Evolutionary conservation across 1,140 invertebrate genomes (phyloP).

Genomic region (Trinorchestia longiramus): DNA sequence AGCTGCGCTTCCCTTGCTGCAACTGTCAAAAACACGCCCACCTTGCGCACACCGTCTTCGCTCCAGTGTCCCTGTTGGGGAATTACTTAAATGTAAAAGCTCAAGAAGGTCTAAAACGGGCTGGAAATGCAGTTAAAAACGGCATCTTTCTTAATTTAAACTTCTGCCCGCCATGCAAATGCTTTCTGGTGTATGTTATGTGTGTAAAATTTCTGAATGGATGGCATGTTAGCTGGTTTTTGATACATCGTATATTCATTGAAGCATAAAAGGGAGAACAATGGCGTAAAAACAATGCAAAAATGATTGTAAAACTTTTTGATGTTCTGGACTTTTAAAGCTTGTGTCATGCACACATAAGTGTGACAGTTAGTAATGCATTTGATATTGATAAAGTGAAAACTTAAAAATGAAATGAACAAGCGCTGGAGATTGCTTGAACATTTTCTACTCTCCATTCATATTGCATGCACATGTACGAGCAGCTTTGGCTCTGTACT

Average conservation of each 20-base stretch:
- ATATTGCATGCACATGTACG: no score
- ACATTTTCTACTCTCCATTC: no score
- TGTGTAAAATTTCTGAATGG: background rate
- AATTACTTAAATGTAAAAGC: background rate
- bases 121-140: background rate
- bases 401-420: background rate
- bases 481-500: no score
- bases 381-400: background rate
- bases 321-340: background rate
- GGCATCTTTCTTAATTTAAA: background rate
- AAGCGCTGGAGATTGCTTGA: no score
- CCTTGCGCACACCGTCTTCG: background rate
- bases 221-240: background rate
- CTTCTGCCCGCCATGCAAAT: background rate
- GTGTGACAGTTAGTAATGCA: background rate
- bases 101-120: background rate
- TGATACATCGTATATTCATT: background rate
- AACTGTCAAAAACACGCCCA: background rate
- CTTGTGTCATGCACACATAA: background rate
- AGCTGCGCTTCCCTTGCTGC: background rate
- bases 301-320: background rate
- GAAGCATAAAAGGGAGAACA: background rate
- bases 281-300: background rate
- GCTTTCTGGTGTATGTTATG: background rate
- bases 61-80: background rate